Conservation (phyloP, 1,140 invertebrate species). For the Pseudobourletiella spinata region DNA sequence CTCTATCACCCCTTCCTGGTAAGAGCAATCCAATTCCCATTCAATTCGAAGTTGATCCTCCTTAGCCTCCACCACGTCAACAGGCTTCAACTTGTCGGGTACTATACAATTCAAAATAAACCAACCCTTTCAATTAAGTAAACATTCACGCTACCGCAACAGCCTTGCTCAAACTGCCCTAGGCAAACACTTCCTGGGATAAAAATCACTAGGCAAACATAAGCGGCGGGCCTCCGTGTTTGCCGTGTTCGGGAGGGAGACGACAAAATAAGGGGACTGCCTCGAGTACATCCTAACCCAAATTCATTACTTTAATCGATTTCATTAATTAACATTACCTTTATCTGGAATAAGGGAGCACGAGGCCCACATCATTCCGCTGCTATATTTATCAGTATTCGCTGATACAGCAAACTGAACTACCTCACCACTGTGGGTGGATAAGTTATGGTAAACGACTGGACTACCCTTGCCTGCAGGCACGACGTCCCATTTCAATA, state of each 20-base stretch:
- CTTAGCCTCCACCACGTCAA: slow-evolving; percentile 50
- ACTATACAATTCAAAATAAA: slow-evolving; percentile 39
- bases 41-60: slow-evolving; percentile 52
- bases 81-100: slow-evolving; percentile 56
- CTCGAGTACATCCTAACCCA: no score
- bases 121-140: slow-evolving; percentile 1
- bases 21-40: slow-evolving; percentile 62
- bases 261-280: no score
- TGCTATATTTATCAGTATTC: slow-evolving; percentile 53
- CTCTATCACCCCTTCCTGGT: slow-evolving; percentile 53
- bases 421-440: slow-evolving; percentile 43
- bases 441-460: slow-evolving; percentile 43
- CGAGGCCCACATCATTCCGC: slow-evolving; percentile 66
- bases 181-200: no score
- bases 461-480: slow-evolving; percentile 41
- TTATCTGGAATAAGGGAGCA: slow-evolving; percentile 63
- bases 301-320: background rate
- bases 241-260: no score
- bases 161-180: no score
- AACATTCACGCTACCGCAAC: background rate
- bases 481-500: slow-evolving; percentile 50
- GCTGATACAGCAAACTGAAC: slow-evolving; percentile 64
- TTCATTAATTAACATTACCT: slow-evolving; percentile 34
- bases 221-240: no score
- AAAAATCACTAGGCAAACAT: no score